Evolutionary conservation across 2,888 invertebrate genomes (phyloP), one percentile per base, ranked within the genome.

Genomic region (Sipha maydis): DNA sequence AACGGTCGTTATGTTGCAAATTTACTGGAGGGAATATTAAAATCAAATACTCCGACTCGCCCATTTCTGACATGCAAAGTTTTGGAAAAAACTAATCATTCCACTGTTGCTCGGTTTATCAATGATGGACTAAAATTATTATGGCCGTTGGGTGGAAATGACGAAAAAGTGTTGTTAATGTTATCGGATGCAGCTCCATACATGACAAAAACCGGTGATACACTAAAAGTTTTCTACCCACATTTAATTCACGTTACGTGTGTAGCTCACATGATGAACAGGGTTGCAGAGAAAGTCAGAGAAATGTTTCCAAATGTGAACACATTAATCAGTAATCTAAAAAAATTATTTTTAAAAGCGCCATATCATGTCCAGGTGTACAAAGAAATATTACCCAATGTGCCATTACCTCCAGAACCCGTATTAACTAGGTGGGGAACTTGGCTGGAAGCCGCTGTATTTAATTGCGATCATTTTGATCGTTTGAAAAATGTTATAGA

Each of bases 41-140:
- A 73, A 38, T 73, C 73, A 38, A 73, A 73, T 73, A 38, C 25
- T 75, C 41, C 38, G 41, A 75, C 25, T 41, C 25, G n/a, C n/a
- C 41, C 41, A 25, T 75, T 75, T 41, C 9, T 75, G 25, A 25
- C 41, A 41, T 41, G 77, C 14, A 77, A 48, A 77, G n/a, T 54
- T 78, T 78, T 78, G 56, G 78, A 78, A 78, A 80, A 80, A 67
- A 80, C 38, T 80, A 67, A 61, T 79, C 61, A 79, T 79, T 79
- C 79, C 38, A 79, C 61, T 61, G 61, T 79, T 34, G 28, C 56
- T 54, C 41, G 8, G 41, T 41, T 41, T 41, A 41, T 41, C 56
- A 56, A 56, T 56, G 56, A 56, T 78, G 78, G 78, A 56, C 21
- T 56, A 78, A 56, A 78, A 79, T 31, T 56, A 31, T 79, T 79